These are phyloP conservation scores for Magallana gigas DNA, from an alignment of 1,140 invertebrate genomes.

Conservation along the genomic window DNA sequence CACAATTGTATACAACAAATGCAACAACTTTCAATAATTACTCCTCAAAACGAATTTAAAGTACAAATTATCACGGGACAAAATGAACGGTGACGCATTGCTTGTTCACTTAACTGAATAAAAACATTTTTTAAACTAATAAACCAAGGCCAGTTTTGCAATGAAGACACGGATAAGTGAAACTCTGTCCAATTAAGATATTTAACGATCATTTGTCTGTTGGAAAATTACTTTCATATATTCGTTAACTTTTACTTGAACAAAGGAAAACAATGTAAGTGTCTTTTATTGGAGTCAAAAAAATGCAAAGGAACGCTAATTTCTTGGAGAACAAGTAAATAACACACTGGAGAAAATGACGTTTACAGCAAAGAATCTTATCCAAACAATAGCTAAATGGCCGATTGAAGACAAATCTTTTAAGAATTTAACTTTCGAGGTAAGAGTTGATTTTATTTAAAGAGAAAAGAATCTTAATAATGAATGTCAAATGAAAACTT, in stretches of 20 bases:
- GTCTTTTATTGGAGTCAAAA: background rate
- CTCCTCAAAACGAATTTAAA: conserved; percentile 4
- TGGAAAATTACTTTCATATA: background rate
- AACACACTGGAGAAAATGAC: too few species aligned
- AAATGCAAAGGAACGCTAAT: background rate
- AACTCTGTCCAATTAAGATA: conserved; percentile 12
- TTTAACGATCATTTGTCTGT: background rate
- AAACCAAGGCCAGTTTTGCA: background rate
- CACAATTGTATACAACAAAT: background rate
- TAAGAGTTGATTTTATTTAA: too few species aligned
- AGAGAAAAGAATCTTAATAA: too few species aligned
- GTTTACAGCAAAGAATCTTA: too few species aligned
- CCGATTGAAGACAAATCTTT: too few species aligned
- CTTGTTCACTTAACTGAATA: background rate
- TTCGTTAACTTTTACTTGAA: background rate
- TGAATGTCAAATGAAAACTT: too few species aligned
- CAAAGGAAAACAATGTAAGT: background rate
- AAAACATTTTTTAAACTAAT: background rate
- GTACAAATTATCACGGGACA: background rate
- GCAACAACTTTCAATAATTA: conserved; percentile 4
- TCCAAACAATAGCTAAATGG: too few species aligned
- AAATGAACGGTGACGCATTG: background rate
- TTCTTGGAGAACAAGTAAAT: background rate
- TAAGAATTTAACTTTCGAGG: too few species aligned
- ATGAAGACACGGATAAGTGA: background rate